A percentile compares a stretch with the other conserved stretches of the same genome.
Evolutionary conservation across 2,797 vertebrate species (phyloP).

Genomic region (Enteromius viviparus): DNA sequence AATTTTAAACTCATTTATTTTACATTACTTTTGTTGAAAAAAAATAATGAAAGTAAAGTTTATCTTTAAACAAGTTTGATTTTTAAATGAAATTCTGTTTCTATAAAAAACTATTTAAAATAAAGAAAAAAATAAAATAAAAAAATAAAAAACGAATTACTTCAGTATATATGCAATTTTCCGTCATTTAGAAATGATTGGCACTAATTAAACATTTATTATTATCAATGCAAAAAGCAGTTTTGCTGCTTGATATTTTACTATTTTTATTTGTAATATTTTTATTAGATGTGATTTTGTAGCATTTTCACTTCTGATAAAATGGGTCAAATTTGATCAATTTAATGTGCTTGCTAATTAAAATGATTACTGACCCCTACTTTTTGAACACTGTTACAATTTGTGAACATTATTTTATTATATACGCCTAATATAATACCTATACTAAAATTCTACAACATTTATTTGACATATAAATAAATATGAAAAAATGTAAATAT

Average conservation of each 20-base stretch:
- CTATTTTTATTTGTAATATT: too few species aligned
- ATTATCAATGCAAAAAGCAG: too few species aligned
- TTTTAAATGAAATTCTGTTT: too few species aligned
- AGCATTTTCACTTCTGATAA: background rate
- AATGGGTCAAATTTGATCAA: background rate
- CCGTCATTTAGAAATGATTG: too few species aligned
- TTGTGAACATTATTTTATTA: too few species aligned
- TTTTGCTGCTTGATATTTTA: too few species aligned
- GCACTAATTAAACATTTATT: too few species aligned
- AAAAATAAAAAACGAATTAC: too few species aligned
- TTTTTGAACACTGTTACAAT: background rate
- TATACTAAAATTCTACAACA: too few species aligned
- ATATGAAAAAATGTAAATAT: background rate
- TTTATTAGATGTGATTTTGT: background rate
- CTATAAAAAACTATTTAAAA: background rate
- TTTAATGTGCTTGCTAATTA: background rate
- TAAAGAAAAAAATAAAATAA: background rate
- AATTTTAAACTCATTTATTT: accelerated
- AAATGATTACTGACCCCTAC: background rate
- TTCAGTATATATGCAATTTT: too few species aligned
- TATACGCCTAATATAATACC: too few species aligned
- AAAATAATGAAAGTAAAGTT: background rate
- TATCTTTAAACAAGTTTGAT: background rate
- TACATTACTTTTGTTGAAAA: background rate
- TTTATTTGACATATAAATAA: background rate